phyloP scores from a whole-genome alignment of 2,797 vertebrate species.

The Schizothorax lantsangensis region DNA sequence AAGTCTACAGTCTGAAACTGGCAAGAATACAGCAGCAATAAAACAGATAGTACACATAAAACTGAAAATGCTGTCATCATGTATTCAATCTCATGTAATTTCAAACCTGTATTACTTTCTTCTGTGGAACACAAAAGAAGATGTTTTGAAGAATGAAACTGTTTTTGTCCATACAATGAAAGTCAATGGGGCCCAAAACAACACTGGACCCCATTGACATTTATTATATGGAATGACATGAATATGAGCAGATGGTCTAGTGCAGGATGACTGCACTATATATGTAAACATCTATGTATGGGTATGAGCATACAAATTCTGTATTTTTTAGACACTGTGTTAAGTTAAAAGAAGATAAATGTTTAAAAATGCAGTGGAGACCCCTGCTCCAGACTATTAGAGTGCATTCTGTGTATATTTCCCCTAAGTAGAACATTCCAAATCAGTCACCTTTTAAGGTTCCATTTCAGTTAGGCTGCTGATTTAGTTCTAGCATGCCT shows the following conservation, averaged over 20 bases:
- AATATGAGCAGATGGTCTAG: not conserved
- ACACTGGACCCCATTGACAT: not conserved
- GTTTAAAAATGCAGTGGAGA: not conserved
- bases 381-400: not conserved
- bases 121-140: not conserved
- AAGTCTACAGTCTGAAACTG: not conserved
- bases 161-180: not conserved
- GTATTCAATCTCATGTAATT: not conserved
- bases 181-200: not conserved
- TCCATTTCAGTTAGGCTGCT: not conserved
- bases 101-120: not conserved
- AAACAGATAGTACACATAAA: not conserved
- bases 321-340: not conserved
- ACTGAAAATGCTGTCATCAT: not conserved
- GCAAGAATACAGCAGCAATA: constrained; percentile 2
- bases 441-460: not conserved
- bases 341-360: not conserved
- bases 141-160: not conserved
- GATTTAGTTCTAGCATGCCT: constrained; percentile 10
- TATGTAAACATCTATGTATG: not conserved
- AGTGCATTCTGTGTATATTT: not conserved
- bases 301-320: not conserved
- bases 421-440: not conserved
- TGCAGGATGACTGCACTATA: not conserved
- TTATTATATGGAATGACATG: not conserved